phyloP scores from a whole-genome alignment of 2,888 invertebrate genomes.

The Papilio elwesi region DNA sequence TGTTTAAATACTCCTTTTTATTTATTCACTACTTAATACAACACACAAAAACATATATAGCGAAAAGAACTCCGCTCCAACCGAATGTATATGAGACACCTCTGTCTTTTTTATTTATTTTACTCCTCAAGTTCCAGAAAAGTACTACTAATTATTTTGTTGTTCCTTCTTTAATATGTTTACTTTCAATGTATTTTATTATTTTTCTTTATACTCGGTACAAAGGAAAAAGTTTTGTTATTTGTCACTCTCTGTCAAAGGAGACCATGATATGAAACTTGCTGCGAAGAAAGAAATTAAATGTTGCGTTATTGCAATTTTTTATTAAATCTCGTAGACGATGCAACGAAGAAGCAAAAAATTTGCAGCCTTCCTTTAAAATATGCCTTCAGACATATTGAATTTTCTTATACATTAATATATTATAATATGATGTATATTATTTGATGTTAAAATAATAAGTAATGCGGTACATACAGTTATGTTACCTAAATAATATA shows the following conservation, averaged over 20 bases:
- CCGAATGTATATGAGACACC: too few species aligned
- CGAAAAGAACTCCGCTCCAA: too few species aligned
- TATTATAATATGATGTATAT: too few species aligned
- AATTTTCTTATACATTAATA: too few species aligned
- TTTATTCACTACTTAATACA: too few species aligned
- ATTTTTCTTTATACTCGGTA: slow-evolving; percentile 52
- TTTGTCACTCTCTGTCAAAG: slow-evolving; percentile 60
- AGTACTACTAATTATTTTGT: neutral
- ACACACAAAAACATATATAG: too few species aligned
- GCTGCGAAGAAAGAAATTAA: slow-evolving; percentile 58
- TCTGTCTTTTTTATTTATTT: too few species aligned
- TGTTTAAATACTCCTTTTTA: too few species aligned
- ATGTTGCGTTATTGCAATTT: slow-evolving; percentile 59
- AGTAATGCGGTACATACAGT: too few species aligned
- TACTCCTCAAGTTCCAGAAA: too few species aligned
- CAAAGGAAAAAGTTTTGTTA: slow-evolving; percentile 54
- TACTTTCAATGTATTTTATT: slow-evolving; percentile 12
- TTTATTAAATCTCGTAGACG: slow-evolving; percentile 61
- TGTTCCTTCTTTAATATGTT: neutral
- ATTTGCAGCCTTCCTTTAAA: slow-evolving; percentile 54
- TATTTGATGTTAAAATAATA: too few species aligned
- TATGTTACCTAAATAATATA: too few species aligned
- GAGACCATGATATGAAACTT: slow-evolving; percentile 60
- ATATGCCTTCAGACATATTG: slow-evolving; percentile 39
- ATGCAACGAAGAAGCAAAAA: slow-evolving; percentile 48